phyloP scores from a whole-genome alignment of 1,140 invertebrate genomes.

The Solenopsis fugax region DNA sequence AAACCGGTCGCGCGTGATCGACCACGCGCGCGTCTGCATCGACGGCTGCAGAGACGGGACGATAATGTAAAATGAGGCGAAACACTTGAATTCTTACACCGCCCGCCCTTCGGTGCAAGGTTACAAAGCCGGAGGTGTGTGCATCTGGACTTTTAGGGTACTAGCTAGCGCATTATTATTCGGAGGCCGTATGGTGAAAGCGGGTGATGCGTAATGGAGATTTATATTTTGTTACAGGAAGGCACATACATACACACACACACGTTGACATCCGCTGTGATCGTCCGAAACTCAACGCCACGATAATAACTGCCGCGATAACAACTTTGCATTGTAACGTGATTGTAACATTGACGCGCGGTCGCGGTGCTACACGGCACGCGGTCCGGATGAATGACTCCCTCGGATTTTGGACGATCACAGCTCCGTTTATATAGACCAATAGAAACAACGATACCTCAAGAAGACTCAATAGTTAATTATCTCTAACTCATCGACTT shows the following conservation, averaged over 20 bases:
- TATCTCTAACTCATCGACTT: conserved; percentile 84
- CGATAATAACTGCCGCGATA: conserved; percentile 57
- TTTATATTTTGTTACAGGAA: conserved; percentile 87
- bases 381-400: not conserved
- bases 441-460: conserved; percentile 87
- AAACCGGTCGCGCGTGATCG: conserved; percentile 40
- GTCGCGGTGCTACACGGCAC: not conserved
- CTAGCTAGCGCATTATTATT: conserved; percentile 83
- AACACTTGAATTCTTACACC: conserved; percentile 41
- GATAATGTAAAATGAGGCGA: conserved; percentile 37
- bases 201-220: conserved; percentile 83
- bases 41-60: conserved; percentile 35
- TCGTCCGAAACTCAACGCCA: conserved; percentile 71
- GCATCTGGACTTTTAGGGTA: conserved; percentile 77
- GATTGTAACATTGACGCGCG: conserved; percentile 1
- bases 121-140: conserved; percentile 41
- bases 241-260: conserved; percentile 75
- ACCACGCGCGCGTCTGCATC: conserved; percentile 36
- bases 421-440: conserved; percentile 84
- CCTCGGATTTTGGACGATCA: conserved; percentile 75
- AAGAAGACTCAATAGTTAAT: conserved; percentile 87
- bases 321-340: conserved; percentile 8
- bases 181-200: conserved; percentile 82
- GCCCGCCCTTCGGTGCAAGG: conserved; percentile 27
- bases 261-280: conserved; percentile 80